A percentile compares a stretch with the other conserved stretches of the same genome.
These are phyloP conservation scores for Hyposoter dolosus DNA, from an alignment of 2,888 invertebrate genomes.

Conservation along the genomic window DNA sequence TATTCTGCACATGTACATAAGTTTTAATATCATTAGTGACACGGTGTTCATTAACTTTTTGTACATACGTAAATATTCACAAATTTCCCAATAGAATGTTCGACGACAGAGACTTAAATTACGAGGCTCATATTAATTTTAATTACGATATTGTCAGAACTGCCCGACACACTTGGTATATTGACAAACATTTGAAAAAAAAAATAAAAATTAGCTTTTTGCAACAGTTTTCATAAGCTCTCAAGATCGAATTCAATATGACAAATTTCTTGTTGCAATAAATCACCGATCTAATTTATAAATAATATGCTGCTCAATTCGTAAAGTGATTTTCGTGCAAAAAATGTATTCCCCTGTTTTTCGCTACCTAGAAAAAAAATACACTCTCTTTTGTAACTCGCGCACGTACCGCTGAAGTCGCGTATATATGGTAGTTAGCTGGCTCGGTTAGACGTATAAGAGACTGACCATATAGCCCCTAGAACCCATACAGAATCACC, in stretches of 20 bases:
- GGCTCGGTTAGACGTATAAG: conserved; percentile 41
- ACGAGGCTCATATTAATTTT: neutral
- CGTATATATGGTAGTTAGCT: conserved; percentile 53
- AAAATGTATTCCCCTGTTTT: conserved; percentile 3
- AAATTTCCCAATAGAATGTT: conserved; percentile 17
- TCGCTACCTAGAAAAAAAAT: conserved; percentile 37
- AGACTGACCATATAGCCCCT: conserved; percentile 43
- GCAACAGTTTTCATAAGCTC: neutral
- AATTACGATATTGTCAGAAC: neutral
- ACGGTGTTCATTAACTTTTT: conserved; percentile 18
- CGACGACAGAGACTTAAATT: conserved; percentile 13
- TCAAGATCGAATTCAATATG: neutral
- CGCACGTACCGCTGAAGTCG: conserved; percentile 56
- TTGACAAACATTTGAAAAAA: too few relatives aligned
- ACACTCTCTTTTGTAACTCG: conserved; percentile 55
- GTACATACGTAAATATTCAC: conserved; percentile 12
- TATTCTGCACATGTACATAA: conserved; percentile 46
- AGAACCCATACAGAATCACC: conserved; percentile 43
- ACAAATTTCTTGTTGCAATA: conserved; percentile 34
- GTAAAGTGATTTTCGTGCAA: conserved; percentile 12
- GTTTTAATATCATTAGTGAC: conserved; percentile 25
- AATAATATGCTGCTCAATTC: conserved; percentile 5
- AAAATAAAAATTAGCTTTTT: too few relatives aligned
- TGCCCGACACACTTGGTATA: neutral
- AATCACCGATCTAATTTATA: neutral